These are phyloP conservation scores for Brachymystax lenok DNA, from an alignment of 2,797 vertebrate genomes.

Conservation along the genomic window DNA sequence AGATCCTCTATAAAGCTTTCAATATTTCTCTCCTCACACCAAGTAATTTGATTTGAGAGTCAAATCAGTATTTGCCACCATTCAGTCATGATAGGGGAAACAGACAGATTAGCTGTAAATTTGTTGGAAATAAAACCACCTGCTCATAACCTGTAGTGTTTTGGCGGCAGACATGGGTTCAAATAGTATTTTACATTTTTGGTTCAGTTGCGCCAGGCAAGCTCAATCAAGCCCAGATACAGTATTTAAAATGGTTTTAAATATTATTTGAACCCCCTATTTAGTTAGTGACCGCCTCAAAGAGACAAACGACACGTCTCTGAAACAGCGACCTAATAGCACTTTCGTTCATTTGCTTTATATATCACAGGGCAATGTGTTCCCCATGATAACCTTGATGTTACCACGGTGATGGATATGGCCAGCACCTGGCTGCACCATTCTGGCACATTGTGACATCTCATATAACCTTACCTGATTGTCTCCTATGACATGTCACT, in stretches of 20 bases:
- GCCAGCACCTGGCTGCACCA: constrained; percentile 2
- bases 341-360: constrained; percentile 24
- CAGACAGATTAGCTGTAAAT: constrained; percentile 34
- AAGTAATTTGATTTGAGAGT: constrained; percentile 11
- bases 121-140: constrained; percentile 24
- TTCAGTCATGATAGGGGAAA: constrained; percentile 15
- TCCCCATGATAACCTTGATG: constrained; percentile 35
- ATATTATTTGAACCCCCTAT: not conserved
- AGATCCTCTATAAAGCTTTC: not conserved
- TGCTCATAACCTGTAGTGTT: not conserved
- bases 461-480: constrained; percentile 10
- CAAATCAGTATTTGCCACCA: constrained; percentile 19
- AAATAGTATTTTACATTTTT: not conserved
- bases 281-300: not conserved
- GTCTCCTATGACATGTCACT: constrained; percentile 23
- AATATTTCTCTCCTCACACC: not conserved
- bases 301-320: constrained; percentile 18
- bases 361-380: constrained; percentile 33
- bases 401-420: constrained; percentile 22
- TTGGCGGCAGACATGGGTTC: not conserved
- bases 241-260: not conserved
- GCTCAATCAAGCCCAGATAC: not conserved
- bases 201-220: not conserved
- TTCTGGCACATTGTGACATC: not conserved
- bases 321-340: constrained; percentile 13